Base-by-base conservation (phyloP, 2,113 vertebrate species). In the Oxygymnocypris stewartii region DNA sequence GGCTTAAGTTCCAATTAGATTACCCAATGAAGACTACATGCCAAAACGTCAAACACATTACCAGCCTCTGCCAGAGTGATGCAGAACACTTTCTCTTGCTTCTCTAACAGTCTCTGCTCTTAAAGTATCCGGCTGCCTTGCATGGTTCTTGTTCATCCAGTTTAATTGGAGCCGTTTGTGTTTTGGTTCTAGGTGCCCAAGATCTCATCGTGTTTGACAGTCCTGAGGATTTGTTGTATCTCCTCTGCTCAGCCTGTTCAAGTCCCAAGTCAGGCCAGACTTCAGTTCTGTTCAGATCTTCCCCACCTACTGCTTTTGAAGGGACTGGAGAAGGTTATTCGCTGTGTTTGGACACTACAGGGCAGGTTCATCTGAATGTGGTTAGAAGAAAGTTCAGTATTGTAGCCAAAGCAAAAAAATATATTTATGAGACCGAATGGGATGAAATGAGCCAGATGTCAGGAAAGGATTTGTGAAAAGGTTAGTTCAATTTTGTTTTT, bases 361-460 rank as follows among this genome's bases (percentile, higher is more conserved):
- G 76, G 25, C 44, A 25, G 59, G 57, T 73, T 67, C 67, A 61
- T 84, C 76, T 4, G 40, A 82, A 40, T 82, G 71, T 83, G 73
- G 59, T 75, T 25, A n/a, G 82, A 77, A 20, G 28, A 16, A 75
- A 79, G 71, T 57, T 25, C 63, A 73, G 35, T 44, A 37, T 47
- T 75, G 31, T 65, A 79, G 79, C n/a, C 51, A 10, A 16, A 71
- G 54, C 57, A 85, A 61, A 76, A 40, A 67, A 51, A 49, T 0
- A 51, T 84, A 47, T 57, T 31, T 25, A 16, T 51, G 76, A 73
- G 78, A 10, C 14, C 25, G 20, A 84, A 4, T 79, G 12, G 86
- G 59, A 79, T 82, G 8, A 47, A 75, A 75, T 88, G 28, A 71
- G 44, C 25, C 37, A 67, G 69, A 76, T 81, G 83, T 82, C 69